Evolutionary conservation across 2,113 vertebrate genomes (phyloP), one percentile per base, ranked within the genome.

Genomic region (Sialia sialis): DNA sequence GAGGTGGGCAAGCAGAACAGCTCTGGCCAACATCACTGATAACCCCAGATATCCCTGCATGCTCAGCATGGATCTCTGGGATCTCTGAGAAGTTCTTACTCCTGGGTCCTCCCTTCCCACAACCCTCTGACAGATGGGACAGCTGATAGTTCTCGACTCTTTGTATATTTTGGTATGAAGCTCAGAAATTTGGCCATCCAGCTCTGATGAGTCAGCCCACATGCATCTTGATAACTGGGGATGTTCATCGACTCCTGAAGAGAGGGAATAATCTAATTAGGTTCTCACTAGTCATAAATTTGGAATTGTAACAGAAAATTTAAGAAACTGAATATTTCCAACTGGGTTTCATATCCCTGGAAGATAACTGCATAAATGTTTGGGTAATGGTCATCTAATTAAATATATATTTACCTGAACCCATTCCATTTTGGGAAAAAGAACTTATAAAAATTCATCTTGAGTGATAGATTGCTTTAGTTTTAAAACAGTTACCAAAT

Each of bases 231-330:
- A 66, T 87, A 91, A 68, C 26, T 44, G n/a, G 49, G 49, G n/a
- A 75, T 91, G 34, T 79, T 91, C 82, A 41, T 52, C 0, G 0
- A 59, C 34, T 90, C 59, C 79, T 95, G 72, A 92, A 92, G 82
- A 94, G 46, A 90, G 34, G 29, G 22, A 85, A 90, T 92, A 90
- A 90, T 92, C 79, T 87, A 64, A 87, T 87, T 76, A 93, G 27
- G 11, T 68, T 91, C 25, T 91, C 44, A 39, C 44, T 60, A 72
- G 58, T 83, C 75, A 74, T 88, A 90, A 83, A 69, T 90, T 73
- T 88, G 55, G 54, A 90, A 88, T 58, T 62, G 41, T 44, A 87
- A 89, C n/a, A 84, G n/a, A 55, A 84, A 70, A 84, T 14, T 49
- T 36, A 0, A 16, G 87, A 91, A 78, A 41, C 11, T 29, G 11